Conservation (phyloP, 2,888 invertebrate species). For the Trileptium ribeirensis region DNA sequence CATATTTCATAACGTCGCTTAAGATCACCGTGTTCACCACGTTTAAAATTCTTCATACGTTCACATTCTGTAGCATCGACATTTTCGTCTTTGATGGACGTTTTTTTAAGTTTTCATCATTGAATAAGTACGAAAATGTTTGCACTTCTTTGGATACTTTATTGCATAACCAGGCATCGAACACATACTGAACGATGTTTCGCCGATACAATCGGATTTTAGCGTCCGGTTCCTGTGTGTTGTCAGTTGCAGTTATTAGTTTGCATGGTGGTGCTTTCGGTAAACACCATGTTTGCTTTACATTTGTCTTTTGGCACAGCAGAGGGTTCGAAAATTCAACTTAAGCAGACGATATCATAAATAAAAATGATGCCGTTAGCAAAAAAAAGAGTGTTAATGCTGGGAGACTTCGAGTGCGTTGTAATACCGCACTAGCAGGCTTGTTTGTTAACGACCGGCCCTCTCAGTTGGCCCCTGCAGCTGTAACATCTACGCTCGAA, state of each 20-base stretch:
- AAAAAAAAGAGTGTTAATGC: too few relatives aligned
- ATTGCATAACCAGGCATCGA: background rate
- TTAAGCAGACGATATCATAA: too few relatives aligned
- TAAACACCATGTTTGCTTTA: background rate
- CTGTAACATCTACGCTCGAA: too few relatives aligned
- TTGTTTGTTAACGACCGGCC: too few relatives aligned
- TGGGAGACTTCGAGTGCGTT: too few relatives aligned
- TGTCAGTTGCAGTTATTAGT: background rate
- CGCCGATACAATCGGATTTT: background rate
- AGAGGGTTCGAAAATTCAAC: background rate
- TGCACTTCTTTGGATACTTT: background rate
- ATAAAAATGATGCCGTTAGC: too few relatives aligned
- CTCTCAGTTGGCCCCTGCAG: too few relatives aligned
- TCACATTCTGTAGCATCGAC: background rate
- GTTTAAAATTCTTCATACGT: background rate
- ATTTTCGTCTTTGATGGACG: background rate
- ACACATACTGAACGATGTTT: background rate
- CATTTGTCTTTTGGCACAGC: background rate
- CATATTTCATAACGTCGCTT: background rate
- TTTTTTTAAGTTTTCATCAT: too few relatives aligned
- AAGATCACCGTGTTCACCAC: background rate
- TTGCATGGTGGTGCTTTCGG: background rate
- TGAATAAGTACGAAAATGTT: background rate
- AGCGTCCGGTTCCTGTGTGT: background rate
- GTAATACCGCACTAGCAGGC: too few relatives aligned